Conservation (phyloP, 2,113 vertebrate species). For the Trichomycterus rosablanca region DNA sequence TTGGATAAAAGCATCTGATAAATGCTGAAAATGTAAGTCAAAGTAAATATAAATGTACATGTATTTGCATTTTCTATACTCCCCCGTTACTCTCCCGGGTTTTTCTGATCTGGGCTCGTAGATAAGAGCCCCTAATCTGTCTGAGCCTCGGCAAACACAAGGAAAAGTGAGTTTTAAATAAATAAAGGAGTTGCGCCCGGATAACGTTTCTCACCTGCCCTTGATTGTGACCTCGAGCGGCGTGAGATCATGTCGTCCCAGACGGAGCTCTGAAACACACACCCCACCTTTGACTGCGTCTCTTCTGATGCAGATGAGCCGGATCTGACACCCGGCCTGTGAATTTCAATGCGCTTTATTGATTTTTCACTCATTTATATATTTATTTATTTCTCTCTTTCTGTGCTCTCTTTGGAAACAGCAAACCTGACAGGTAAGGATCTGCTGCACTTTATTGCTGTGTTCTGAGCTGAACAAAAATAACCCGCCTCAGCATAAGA, state of each 20-base stretch:
- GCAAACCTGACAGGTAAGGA: constrained; percentile 98
- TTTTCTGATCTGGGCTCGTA: too few species aligned
- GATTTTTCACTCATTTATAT: constrained; percentile 60
- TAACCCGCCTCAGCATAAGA: constrained; percentile 55
- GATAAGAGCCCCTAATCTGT: too few species aligned
- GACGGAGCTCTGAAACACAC: constrained; percentile 14
- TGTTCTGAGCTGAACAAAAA: constrained; percentile 46
- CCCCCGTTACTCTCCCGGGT: too few species aligned
- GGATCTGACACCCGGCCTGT: constrained; percentile 53
- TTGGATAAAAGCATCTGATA: too few species aligned
- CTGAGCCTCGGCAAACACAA: too few species aligned
- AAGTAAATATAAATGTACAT: too few species aligned
- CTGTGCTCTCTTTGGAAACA: constrained; percentile 75
- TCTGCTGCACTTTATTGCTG: constrained; percentile 56
- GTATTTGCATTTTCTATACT: too few species aligned
- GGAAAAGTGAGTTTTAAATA: too few species aligned
- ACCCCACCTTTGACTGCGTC: constrained; percentile 21
- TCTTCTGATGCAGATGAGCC: constrained; percentile 58
- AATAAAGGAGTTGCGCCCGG: too few species aligned
- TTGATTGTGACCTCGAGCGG: constrained; percentile 58
- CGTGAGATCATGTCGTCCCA: constrained; percentile 30
- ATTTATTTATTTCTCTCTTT: constrained; percentile 68
- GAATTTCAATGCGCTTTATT: constrained; percentile 72
- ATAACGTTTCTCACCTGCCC: constrained; percentile 61
- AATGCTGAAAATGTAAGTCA: too few species aligned